phyloP scores from a whole-genome alignment of 2,113 vertebrate species.

The Megaptera novaeangliae region DNA sequence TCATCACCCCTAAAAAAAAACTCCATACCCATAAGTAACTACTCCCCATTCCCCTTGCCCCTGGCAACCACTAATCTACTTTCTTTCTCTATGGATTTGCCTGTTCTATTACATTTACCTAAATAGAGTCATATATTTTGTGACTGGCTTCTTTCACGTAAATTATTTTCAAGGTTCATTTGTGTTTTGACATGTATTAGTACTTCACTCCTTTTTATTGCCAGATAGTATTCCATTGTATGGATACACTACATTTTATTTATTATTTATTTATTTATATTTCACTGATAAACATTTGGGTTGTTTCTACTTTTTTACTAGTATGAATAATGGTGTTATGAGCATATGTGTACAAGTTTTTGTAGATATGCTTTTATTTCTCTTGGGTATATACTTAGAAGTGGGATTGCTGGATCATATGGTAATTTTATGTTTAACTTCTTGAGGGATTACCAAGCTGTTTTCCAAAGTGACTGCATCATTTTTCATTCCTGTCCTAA shows the following conservation, averaged over 20 bases:
- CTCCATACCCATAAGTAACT: neutral
- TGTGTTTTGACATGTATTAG: neutral
- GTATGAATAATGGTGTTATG: neutral
- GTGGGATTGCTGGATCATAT: neutral
- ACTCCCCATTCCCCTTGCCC: fast-evolving
- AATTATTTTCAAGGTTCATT: neutral
- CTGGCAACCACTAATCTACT: neutral
- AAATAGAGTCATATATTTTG: neutral
- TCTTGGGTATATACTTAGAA: neutral
- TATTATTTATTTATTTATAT: neutral
- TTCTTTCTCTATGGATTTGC: neutral
- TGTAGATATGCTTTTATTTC: neutral
- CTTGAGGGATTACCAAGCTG: neutral
- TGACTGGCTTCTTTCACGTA: neutral
- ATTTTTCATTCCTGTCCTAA: neutral
- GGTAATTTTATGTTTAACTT: neutral
- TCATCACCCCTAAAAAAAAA: neutral
- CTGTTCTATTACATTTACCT: neutral
- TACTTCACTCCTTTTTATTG: neutral
- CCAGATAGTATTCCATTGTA: neutral
- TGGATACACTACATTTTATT: neutral
- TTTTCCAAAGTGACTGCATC: neutral
- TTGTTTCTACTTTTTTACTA: neutral
- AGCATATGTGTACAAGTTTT: neutral
- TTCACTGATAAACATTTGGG: neutral